Evolutionary conservation across 2,797 vertebrate genomes (phyloP), one percentile per base, ranked within the genome.

Genomic region (Florisuga fusca): DNA sequence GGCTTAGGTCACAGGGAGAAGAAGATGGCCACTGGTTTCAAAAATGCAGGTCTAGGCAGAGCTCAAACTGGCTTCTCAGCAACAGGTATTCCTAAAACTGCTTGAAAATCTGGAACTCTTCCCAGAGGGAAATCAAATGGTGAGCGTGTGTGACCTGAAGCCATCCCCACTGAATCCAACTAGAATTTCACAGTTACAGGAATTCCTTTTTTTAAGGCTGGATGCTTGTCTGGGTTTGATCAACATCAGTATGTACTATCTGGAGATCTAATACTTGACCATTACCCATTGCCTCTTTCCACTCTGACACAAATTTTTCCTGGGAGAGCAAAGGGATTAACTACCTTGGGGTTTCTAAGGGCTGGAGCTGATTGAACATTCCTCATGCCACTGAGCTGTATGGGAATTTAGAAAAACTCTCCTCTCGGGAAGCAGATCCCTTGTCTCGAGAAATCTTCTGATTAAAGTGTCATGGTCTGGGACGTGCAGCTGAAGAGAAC

Each of bases 341-440:
- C 46, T 94, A 63, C 83, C 83, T 84, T 73, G 76, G 91, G 76
- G 76, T 78, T 94, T 93, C 62, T 69, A 72, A 90, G 69, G 66
- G 22, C 51, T 2, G 1, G 58, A 94, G 58, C 58, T 89, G 73
- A 80, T n/a, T 23, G 58, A 91, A 66, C 84, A 80, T 91, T 96
- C 91, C 76, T 81, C 29, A 27, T 78, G 53, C 59, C 66, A 53
- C 73, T 38, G 69, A 73, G 36, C 18, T 71, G 53, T 88, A 93
- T 76, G 91, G 71, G 87, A 96, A 94, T 91, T 94, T 15, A 88
- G 59, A 63, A 93, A 94, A 83, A 26, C 22, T 63, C 36, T 67
- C 84, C 91, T 96, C 94, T 93, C 94, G 93, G 59, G 79, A 89
- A 94, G 76, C 58, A 90, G 71, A 84, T 93, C 25, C 63, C 63